These are phyloP conservation scores for Varanus komodoensis DNA, from an alignment of 2,113 vertebrate species.

Conservation along the genomic window DNA sequence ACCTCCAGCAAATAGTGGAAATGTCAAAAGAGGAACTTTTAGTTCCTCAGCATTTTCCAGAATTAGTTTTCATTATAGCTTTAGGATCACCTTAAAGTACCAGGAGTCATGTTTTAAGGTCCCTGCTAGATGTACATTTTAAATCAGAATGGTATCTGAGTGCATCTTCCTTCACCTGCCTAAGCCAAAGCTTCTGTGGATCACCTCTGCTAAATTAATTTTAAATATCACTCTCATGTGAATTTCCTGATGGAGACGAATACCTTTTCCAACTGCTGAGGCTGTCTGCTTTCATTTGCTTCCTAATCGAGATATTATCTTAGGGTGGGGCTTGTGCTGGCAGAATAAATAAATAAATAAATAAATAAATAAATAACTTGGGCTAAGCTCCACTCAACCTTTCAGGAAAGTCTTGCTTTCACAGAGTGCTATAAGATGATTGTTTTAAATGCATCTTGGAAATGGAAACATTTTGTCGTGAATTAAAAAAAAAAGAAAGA, in stretches of 20 bases:
- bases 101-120: background rate
- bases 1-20: background rate
- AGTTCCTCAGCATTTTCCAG: background rate
- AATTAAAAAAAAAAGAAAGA: conserved; percentile 77
- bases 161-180: background rate
- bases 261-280: background rate
- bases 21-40: background rate
- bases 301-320: conserved; percentile 24
- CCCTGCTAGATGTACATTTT: background rate
- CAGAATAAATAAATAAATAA: background rate
- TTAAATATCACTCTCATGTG: background rate
- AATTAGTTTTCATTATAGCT: background rate
- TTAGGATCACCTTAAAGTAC: background rate
- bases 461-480: conserved; percentile 88
- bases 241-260: background rate
- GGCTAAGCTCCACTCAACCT: conserved; percentile 60
- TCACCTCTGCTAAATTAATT: background rate
- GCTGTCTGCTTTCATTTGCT: background rate
- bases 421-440: conserved; percentile 76
- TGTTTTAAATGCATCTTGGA: conserved; percentile 80
- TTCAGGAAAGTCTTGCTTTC: conserved; percentile 79
- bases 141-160: background rate
- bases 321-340: conserved; percentile 32
- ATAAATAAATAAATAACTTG: conserved; percentile 41
- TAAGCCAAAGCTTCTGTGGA: background rate